phyloP scores from a whole-genome alignment of 2,888 invertebrate species.

The Dugesia japonica region DNA sequence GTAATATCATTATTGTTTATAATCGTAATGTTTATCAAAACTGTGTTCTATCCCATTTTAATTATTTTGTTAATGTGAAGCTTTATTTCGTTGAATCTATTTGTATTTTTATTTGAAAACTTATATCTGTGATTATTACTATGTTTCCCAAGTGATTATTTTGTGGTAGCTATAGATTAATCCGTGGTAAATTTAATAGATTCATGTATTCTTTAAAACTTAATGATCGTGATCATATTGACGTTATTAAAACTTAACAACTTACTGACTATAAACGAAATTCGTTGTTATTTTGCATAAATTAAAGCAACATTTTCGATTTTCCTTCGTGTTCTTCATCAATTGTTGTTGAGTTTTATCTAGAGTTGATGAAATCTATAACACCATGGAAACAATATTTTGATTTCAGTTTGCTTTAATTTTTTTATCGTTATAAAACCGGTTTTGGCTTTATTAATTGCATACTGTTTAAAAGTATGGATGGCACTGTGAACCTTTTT shows the following conservation, averaged over 20 bases:
- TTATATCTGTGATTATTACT: slow-evolving; percentile 10
- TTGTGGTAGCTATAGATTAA: background rate
- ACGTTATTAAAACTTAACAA: too few relatives aligned
- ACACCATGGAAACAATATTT: background rate
- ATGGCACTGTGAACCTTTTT: background rate
- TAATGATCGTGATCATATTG: too few relatives aligned
- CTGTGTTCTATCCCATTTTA: background rate
- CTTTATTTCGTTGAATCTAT: slow-evolving; percentile 15
- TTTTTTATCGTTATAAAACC: background rate
- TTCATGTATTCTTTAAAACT: too few relatives aligned
- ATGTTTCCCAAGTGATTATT: background rate
- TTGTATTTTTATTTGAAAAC: background rate
- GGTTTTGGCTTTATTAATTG: slow-evolving; percentile 1
- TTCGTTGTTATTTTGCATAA: background rate
- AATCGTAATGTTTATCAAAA: background rate
- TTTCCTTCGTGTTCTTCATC: background rate
- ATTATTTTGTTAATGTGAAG: slow-evolving; percentile 1
- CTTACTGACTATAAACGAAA: background rate
- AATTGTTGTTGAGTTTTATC: background rate
- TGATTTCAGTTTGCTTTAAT: slow-evolving; percentile 20
- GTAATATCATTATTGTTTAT: background rate
- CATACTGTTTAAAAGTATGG: background rate
- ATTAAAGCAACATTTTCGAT: slow-evolving; percentile 13
- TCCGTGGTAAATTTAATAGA: background rate
- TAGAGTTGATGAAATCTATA: background rate